Base-by-base conservation (phyloP, 2,113 vertebrate species). In the Siniperca knerii region DNA sequence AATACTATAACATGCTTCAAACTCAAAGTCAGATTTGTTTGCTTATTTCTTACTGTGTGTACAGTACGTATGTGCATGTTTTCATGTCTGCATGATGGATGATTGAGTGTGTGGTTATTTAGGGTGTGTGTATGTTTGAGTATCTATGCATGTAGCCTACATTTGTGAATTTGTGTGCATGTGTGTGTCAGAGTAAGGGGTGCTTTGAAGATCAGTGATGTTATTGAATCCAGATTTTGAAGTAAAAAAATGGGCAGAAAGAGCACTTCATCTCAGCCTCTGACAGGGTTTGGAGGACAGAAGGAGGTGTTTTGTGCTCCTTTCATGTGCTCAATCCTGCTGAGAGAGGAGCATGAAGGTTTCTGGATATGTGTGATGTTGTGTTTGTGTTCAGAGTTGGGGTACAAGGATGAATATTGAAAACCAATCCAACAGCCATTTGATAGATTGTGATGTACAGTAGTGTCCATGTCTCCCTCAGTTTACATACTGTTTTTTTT, bases 141-240 rank as follows among this genome's bases (percentile, higher is more conserved):
- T 57, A 23, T 52, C 23, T 5, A 20, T 33, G 16, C 23, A 4
- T 44, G 25, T 8, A 69, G 64, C 29, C 25, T 25, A 21, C 4
- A 11, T 68, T 15, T 72, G n/a, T 62, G 44, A 8, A 9, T 33
- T 54, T 44, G 55, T 33, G n/a, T 37, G 21, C 9, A 3, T 68
- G 21, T 52, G 21, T 77, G 9, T 50, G 15, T 67, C 2, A 72
- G 6, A 18, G 8, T 35, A 4, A 16, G 33, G 52, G 52, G 68
- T 35, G 37, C 44, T 65, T 82, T 85, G 72, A 89, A 76, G 84
- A 85, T 87, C 67, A 40, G 66, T 18, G 25, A 60, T 11, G 66
- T 83, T 89, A 89, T 77, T 73, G 66, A 78, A 84, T 87, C 86
- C 81, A 93, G 85, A 90, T 81, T 72, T 61, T 33, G 13, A 76